phyloP scores from a whole-genome alignment of 2,888 invertebrate species.

The Ophion slaviceki region DNA sequence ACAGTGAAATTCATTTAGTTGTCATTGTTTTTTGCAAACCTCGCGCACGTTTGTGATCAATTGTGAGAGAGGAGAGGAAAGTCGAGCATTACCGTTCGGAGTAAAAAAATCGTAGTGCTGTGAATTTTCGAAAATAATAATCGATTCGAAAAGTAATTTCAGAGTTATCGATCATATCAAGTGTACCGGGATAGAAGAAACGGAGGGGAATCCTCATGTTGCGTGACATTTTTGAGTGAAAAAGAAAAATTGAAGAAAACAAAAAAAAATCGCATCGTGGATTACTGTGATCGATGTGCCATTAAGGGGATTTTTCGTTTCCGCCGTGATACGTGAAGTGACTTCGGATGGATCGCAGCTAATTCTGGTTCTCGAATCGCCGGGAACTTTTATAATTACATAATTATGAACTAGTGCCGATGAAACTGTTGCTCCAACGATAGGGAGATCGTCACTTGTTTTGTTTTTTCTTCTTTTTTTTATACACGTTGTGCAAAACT shows the following conservation, averaged over 20 bases:
- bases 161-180: background rate
- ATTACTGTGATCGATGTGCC: constrained; percentile 43
- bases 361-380: constrained; percentile 19
- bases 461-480: background rate
- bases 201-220: background rate
- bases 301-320: constrained; percentile 41
- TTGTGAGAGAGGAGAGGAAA: background rate
- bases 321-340: constrained; percentile 32
- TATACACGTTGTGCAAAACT: background rate
- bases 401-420: constrained; percentile 19
- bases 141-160: background rate
- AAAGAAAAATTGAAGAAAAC: background rate
- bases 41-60: too few species aligned
- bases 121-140: background rate
- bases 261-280: constrained; percentile 12
- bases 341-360: constrained; percentile 23
- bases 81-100: background rate
- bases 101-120: background rate
- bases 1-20: constrained; percentile 8
- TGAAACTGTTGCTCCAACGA: constrained; percentile 24
- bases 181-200: background rate
- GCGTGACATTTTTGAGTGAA: background rate
- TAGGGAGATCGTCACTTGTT: background rate
- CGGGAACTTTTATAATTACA: constrained; percentile 27
- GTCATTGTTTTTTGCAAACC: background rate